These are phyloP conservation scores for Seriola rivoliana DNA, from an alignment of 2,113 vertebrate species.

Conservation along the genomic window DNA sequence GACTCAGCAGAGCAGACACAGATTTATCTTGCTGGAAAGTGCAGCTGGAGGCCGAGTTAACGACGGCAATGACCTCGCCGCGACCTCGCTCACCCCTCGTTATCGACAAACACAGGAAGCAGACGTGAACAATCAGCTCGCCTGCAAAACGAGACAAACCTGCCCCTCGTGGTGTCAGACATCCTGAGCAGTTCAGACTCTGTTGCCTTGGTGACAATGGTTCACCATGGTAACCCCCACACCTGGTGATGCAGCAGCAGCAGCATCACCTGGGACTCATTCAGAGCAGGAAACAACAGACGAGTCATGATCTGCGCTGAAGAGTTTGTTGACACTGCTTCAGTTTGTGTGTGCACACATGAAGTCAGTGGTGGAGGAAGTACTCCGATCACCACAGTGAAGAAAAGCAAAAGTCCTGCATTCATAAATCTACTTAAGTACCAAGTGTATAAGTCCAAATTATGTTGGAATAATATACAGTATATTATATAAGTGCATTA, in stretches of 20 bases:
- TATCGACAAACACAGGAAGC: conserved; percentile 55
- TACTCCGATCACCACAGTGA: too few species aligned
- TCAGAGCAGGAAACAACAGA: conserved; percentile 4
- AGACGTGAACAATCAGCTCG: not conserved
- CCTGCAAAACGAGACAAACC: not conserved
- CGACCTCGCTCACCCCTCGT: conserved; percentile 15
- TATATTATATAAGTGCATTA: too few species aligned
- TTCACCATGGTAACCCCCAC: conserved; percentile 25
- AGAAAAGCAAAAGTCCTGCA: too few species aligned
- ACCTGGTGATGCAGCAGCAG: conserved; percentile 5
- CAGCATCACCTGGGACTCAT: conserved; percentile 38
- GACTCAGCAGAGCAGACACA: conserved; percentile 8
- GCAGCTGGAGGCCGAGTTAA: conserved; percentile 13
- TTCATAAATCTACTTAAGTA: too few species aligned
- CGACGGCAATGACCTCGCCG: not conserved
- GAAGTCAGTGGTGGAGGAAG: not conserved
- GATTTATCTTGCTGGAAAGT: conserved; percentile 2
- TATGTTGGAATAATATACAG: too few species aligned
- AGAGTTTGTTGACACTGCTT: not conserved
- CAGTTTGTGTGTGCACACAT: not conserved
- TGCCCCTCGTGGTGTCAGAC: not conserved
- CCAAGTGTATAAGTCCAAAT: too few species aligned
- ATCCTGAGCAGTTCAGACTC: conserved; percentile 24
- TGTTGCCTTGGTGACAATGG: conserved; percentile 23
- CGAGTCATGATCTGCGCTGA: not conserved